These are phyloP conservation scores for Scortum barcoo DNA, from an alignment of 2,113 vertebrate genomes.

Conservation along the genomic window DNA sequence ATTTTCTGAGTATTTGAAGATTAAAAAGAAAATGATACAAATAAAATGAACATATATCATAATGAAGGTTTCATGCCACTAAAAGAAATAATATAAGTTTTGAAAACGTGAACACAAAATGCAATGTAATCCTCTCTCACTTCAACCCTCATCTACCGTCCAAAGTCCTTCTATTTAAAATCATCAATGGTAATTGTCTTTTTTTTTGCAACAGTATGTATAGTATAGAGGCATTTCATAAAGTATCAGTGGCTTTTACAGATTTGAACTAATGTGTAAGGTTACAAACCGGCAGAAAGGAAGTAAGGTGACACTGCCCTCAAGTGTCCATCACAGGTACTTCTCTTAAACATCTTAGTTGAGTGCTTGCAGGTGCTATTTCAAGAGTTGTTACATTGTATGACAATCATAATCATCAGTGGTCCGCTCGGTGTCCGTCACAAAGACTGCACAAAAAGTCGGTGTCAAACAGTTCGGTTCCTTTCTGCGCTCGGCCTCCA, in stretches of 20 bases:
- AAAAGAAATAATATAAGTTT: constrained; percentile 18
- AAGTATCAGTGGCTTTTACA: not conserved
- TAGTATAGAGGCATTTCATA: not conserved
- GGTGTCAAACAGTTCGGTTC: not conserved
- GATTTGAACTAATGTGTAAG: not conserved
- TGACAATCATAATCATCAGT: not conserved
- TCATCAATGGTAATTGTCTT: not conserved
- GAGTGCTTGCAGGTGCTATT: not conserved
- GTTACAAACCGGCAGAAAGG: not conserved
- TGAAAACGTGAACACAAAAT: not conserved
- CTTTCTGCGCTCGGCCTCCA: not conserved
- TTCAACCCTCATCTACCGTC: not conserved
- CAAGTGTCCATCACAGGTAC: constrained; percentile 61
- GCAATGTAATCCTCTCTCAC: not conserved
- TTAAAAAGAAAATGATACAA: constrained; percentile 13
- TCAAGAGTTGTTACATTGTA: not conserved
- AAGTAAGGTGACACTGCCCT: constrained; percentile 62
- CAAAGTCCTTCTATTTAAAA: not conserved
- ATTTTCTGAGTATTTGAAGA: constrained; percentile 3
- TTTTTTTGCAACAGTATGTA: not conserved
- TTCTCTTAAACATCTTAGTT: not conserved
- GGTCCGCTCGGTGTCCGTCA: not conserved
- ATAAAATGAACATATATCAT: constrained; percentile 31
- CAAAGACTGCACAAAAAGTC: not conserved
- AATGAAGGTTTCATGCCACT: not conserved